Percentiles rank a stretch among this genome's conserved stretches.
These are phyloP conservation scores for Chaetura pelagica DNA, from an alignment of 2,113 vertebrate genomes.

Conservation along the genomic window DNA sequence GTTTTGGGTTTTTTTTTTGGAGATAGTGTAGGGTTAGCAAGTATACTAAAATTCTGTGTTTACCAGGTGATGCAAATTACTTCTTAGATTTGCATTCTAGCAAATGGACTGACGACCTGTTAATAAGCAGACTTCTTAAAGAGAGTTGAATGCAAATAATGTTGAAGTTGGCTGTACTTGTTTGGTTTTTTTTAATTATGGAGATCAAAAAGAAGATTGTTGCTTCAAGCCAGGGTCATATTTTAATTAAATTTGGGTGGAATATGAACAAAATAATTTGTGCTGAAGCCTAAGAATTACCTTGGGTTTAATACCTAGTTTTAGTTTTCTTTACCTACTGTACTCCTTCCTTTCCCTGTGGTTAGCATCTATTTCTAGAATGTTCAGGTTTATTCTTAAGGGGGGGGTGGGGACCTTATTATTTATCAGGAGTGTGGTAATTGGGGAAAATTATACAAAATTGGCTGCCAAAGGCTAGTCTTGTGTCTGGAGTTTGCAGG, in stretches of 20 bases:
- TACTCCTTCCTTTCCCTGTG: not conserved
- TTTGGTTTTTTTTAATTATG: not conserved
- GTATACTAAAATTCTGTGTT: not conserved
- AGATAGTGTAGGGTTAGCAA: not conserved
- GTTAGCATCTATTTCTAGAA: not conserved
- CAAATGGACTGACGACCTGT: not conserved
- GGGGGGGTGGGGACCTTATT: rapidly evolving
- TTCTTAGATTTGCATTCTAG: not conserved
- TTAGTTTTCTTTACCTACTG: not conserved
- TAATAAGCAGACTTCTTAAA: not conserved
- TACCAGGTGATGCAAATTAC: not conserved
- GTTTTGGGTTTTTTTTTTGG: not conserved
- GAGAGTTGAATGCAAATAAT: not conserved
- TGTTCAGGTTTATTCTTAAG: not conserved
- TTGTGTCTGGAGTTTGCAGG: not conserved
- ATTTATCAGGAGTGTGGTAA: not conserved
- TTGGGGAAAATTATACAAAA: not conserved
- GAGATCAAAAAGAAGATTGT: not conserved
- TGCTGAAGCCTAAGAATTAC: not conserved
- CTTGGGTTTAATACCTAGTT: not conserved
- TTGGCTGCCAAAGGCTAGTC: not conserved
- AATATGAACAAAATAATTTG: not conserved
- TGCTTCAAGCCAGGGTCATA: not conserved
- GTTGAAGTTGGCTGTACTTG: not conserved
- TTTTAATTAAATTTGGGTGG: not conserved